A percentile compares a stretch with the other conserved stretches of the same genome.
Conservation (phyloP, 2,797 vertebrate species). For the Gallinago solitaria region DNA sequence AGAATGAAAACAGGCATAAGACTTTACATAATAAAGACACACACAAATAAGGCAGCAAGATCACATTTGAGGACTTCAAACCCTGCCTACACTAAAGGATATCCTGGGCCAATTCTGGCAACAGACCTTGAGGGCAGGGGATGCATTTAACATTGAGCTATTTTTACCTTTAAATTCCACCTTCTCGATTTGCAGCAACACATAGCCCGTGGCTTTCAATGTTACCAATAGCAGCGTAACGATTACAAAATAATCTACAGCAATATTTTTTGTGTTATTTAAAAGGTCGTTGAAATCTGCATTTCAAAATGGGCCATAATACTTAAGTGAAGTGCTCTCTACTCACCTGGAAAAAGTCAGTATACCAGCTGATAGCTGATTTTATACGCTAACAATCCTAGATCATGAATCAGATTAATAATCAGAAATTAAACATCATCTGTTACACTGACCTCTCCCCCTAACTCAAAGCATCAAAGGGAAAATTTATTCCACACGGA, state of each 20-base stretch:
- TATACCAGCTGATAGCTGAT: background rate
- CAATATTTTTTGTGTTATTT: background rate
- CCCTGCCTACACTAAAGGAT: conserved; percentile 17
- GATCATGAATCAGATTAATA: background rate
- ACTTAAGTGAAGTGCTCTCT: background rate
- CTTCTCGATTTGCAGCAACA: conserved; percentile 53
- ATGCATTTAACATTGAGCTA: conserved; percentile 56
- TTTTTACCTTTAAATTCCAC: conserved; percentile 66
- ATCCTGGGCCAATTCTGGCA: conserved; percentile 47
- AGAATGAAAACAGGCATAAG: background rate
- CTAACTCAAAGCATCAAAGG: background rate
- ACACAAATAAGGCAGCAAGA: background rate
- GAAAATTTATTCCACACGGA: background rate
- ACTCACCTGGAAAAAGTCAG: background rate
- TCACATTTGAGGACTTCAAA: conserved; percentile 9
- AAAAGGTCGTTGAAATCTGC: background rate
- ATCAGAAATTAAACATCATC: background rate
- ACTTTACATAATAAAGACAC: background rate
- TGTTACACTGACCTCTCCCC: background rate
- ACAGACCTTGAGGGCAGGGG: conserved; percentile 19
- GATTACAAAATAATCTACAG: background rate
- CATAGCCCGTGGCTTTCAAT: background rate
- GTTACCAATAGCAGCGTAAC: background rate
- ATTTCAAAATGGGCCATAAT: background rate
- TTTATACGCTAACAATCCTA: background rate